Percentiles rank a stretch among this genome's conserved stretches.
These are phyloP conservation scores for Drosophila falleni DNA, from an alignment of 2,888 invertebrate species.

Conservation along the genomic window DNA sequence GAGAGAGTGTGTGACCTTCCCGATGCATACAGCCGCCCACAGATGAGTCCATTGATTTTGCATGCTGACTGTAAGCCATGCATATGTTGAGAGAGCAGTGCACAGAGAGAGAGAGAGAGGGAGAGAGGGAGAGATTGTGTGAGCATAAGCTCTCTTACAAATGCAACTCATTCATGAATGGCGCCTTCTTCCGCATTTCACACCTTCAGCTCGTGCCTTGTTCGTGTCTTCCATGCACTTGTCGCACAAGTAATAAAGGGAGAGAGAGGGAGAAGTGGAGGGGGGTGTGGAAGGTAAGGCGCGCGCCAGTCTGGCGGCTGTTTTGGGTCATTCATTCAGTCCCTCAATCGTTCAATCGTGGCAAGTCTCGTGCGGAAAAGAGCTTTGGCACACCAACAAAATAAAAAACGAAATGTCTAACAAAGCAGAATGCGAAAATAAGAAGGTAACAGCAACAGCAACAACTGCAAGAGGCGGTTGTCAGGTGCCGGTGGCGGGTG, in stretches of 20 bases:
- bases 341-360: slow-evolving; percentile 30
- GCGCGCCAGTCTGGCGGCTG: slow-evolving; percentile 63
- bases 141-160: slow-evolving; percentile 23
- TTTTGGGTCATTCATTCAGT: slow-evolving; percentile 50
- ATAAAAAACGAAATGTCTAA: slow-evolving; percentile 17
- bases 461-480: slow-evolving; percentile 10
- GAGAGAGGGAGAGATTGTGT: slow-evolving; percentile 8
- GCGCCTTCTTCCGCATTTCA: slow-evolving; percentile 65
- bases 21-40: slow-evolving; percentile 24
- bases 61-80: slow-evolving; percentile 16
- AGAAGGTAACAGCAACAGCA: slow-evolving; percentile 17
- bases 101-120: background rate
- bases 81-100: slow-evolving; percentile 6
- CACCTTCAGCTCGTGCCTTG: slow-evolving; percentile 52
- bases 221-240: slow-evolving; percentile 32
- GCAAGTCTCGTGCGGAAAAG: slow-evolving; percentile 61
- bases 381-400: slow-evolving; percentile 28
- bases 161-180: slow-evolving; percentile 72
- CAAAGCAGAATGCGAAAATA: slow-evolving; percentile 46
- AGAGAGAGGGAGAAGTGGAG: background rate
- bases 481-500: slow-evolving; percentile 42
- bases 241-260: slow-evolving; percentile 17
- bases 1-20: slow-evolving; percentile 58
- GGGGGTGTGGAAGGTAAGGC: slow-evolving; percentile 18
- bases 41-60: slow-evolving; percentile 64